These are phyloP conservation scores for Sinhomidia bicolor DNA, from an alignment of 2,888 invertebrate genomes.

Conservation along the genomic window DNA sequence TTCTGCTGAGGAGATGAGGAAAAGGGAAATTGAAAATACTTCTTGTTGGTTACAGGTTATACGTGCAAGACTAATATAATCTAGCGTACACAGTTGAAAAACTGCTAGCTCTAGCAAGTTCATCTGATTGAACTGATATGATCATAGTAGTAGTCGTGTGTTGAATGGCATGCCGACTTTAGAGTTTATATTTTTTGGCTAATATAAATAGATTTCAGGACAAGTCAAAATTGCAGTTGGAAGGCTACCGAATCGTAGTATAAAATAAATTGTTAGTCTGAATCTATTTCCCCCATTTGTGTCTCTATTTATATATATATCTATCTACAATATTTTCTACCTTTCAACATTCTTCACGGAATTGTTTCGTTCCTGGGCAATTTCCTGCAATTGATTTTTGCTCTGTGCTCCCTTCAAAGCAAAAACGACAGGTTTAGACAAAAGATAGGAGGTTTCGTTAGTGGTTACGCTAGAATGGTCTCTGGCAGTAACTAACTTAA, in stretches of 20 bases:
- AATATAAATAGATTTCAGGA: neutral
- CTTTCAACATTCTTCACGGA: conserved; percentile 45
- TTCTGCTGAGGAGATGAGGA: neutral
- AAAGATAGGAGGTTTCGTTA: conserved; percentile 15
- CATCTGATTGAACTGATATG: neutral
- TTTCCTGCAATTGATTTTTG: conserved; percentile 70
- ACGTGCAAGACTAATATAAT: neutral
- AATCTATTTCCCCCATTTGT: neutral
- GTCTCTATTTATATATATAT: too few relatives aligned
- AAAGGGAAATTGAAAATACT: conserved; percentile 67
- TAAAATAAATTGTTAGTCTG: conserved; percentile 23
- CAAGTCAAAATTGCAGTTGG: neutral
- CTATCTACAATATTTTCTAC: neutral
- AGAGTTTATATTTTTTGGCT: neutral
- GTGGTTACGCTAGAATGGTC: conserved; percentile 57
- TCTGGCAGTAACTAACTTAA: conserved; percentile 66
- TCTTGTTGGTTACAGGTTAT: neutral
- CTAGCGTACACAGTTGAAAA: too few relatives aligned
- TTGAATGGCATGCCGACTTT: too few relatives aligned
- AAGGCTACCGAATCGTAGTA: neutral
- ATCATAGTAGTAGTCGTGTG: neutral
- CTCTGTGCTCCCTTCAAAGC: conserved; percentile 9
- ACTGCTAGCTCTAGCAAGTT: neutral
- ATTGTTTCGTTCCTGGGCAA: conserved; percentile 57
- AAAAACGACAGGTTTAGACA: neutral